Evolutionary conservation across 2,797 vertebrate genomes (phyloP).

Genomic region (Hybognathus amarus): DNA sequence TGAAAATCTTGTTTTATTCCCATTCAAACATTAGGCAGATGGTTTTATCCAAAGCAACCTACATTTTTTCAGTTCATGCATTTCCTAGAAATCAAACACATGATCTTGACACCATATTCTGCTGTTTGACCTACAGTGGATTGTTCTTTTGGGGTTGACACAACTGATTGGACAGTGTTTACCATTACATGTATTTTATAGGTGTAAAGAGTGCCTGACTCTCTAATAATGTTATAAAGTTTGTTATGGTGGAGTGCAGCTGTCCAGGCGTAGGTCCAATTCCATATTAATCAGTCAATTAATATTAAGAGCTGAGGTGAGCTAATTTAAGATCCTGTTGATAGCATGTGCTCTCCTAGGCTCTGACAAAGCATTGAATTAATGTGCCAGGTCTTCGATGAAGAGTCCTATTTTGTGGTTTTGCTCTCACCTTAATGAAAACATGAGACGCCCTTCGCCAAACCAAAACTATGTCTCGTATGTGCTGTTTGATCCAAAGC

Average conservation of each 20-base stretch:
- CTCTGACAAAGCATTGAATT: constrained; percentile 27
- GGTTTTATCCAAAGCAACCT: not conserved
- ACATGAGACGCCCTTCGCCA: constrained; percentile 31
- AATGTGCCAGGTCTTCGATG: constrained; percentile 27
- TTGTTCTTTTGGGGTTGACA: not conserved
- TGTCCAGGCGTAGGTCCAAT: constrained; percentile 4
- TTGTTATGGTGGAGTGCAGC: not conserved
- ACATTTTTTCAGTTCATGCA: too few relatives aligned
- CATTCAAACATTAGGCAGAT: not conserved
- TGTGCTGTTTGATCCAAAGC: constrained; percentile 25
- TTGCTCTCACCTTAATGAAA: constrained; percentile 47
- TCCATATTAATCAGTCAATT: constrained; percentile 32
- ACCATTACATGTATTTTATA: constrained; percentile 5
- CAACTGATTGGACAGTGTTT: not conserved
- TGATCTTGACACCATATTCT: not conserved
- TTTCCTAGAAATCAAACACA: not conserved
- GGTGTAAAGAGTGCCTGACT: not conserved
- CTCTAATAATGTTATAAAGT: not conserved
- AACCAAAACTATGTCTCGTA: constrained; percentile 36
- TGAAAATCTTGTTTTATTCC: not conserved
- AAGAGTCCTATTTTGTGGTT: constrained; percentile 40
- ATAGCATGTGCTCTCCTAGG: not conserved
- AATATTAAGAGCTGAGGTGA: constrained; percentile 6
- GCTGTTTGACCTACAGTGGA: not conserved
- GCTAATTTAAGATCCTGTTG: constrained; percentile 13